Evolutionary conservation across 2,797 vertebrate genomes (phyloP), one percentile per base, ranked within the genome.

Genomic region (Acropternis orthonyx): DNA sequence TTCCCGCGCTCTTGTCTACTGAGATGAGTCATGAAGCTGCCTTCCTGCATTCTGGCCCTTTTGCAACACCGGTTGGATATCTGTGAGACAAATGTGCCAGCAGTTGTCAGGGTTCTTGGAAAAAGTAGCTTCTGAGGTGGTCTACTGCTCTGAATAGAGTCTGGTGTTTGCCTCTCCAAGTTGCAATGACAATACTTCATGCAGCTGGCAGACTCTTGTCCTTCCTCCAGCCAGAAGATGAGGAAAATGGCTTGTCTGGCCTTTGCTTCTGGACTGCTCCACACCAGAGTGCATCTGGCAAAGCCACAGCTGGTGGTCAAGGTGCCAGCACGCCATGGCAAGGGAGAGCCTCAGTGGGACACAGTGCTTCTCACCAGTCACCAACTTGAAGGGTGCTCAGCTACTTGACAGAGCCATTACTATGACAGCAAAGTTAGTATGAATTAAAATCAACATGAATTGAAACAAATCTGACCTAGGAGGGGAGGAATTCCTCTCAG

Each of bases 301-400:
- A 43, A 88, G 55, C 26, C 67, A 37, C 28, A 52, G 8, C 43
- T 2, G 6, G 30, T 7, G 51, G 61, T 21, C n/a, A 26, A 32
- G 52, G 9, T 37, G 14, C 66, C 0, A 0, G 30, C 13, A 19
- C 0, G 0, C 12, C 36, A 6, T 0, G 0, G 59, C 22, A 5
- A 22, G 28, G 46, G 43, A 81, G 59, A 81, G 46, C 58, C 54
- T 39, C 19, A 22, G 69, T 4, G 51, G 30, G 34, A 69, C 61
- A 26, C 3, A 0, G 26, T 36, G 69, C 46, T 36, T 24, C 66
- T 63, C 75, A 13, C 34, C 68, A 17, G 20, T 2, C 73, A 49
- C 26, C 12, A 3, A 52, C 26, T 32, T 26, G 49, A 46, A 75
- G 18, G 36, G 14, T 17, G 37, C 49, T 85, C 49, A 39, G 49